Evolutionary conservation across 2,888 invertebrate species (phyloP).

Genomic region (Apotomis betuletana): DNA sequence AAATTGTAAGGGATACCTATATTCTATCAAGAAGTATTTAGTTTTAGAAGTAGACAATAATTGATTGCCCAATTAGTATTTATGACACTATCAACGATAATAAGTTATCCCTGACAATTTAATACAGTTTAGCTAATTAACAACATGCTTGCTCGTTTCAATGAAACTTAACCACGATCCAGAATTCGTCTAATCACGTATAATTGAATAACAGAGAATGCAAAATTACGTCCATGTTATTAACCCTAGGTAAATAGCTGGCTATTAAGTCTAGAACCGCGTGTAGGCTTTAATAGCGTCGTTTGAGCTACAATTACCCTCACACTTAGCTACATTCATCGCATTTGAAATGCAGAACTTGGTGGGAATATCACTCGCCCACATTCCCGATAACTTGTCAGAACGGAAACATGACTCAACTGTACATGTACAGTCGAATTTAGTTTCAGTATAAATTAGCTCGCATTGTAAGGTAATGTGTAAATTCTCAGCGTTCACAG

Average conservation of each 20-base stretch:
- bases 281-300: slow-evolving; percentile 40
- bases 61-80: too few relatives aligned
- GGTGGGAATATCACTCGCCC: slow-evolving; percentile 67
- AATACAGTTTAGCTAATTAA: too few relatives aligned
- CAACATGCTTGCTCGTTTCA: neutral
- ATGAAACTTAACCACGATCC: slow-evolving; percentile 7
- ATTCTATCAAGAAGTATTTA: too few relatives aligned
- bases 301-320: slow-evolving; percentile 39
- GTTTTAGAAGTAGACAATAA: too few relatives aligned
- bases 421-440: slow-evolving; percentile 54
- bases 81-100: too few relatives aligned
- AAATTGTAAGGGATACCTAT: too few relatives aligned
- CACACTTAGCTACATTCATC: slow-evolving; percentile 45
- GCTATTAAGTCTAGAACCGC: slow-evolving; percentile 33
- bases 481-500: slow-evolving; percentile 45
- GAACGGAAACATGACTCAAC: slow-evolving; percentile 74
- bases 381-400: slow-evolving; percentile 76
- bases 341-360: slow-evolving; percentile 58
- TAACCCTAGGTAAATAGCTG: slow-evolving; percentile 36
- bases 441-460: slow-evolving; percentile 34
- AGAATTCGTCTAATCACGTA: neutral
- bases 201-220: slow-evolving; percentile 26
- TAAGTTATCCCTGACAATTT: too few relatives aligned
- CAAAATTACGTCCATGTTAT: slow-evolving; percentile 25
- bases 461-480: slow-evolving; percentile 40